Conservation (phyloP, 1,140 invertebrate species). For the Batillaria attramentaria region DNA sequence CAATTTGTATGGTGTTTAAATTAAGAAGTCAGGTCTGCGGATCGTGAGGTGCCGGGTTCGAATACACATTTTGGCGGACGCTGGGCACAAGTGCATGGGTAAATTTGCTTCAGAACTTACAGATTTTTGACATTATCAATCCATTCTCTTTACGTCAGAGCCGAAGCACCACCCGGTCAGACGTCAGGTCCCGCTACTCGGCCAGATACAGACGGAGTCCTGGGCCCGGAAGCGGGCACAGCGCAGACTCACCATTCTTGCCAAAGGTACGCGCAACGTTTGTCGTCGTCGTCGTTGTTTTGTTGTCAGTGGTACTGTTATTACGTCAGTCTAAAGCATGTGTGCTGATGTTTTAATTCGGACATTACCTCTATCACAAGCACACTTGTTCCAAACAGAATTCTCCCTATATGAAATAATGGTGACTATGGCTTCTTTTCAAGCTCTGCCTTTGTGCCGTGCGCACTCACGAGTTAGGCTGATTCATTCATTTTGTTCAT, state of each 20-base stretch:
- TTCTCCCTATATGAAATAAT: too few relatives aligned
- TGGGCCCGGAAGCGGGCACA: constrained; percentile 48
- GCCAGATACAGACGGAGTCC: constrained; percentile 58
- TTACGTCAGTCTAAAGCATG: not conserved
- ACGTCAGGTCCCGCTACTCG: constrained; percentile 50
- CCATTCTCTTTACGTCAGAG: not conserved
- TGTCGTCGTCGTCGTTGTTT: not conserved
- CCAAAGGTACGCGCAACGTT: constrained; percentile 50
- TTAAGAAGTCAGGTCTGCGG: too few relatives aligned
- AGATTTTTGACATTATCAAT: too few relatives aligned
- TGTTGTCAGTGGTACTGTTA: not conserved
- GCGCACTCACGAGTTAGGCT: not conserved
- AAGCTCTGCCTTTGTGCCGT: too few relatives aligned
- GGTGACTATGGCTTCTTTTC: not conserved
- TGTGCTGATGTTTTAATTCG: not conserved
- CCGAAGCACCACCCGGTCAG: constrained; percentile 15
- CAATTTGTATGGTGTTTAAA: too few relatives aligned
- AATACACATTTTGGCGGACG: too few relatives aligned
- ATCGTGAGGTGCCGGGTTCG: too few relatives aligned
- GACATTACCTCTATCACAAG: too few relatives aligned
- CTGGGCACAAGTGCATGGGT: too few relatives aligned
- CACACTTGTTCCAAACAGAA: too few relatives aligned
- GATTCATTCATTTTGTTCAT: too few relatives aligned
- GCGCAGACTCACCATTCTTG: constrained; percentile 62
- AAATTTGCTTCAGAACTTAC: too few relatives aligned